Evolutionary conservation across 1,140 invertebrate species (phyloP), one percentile per base, ranked within the genome.

Genomic region (Papilio helenus): DNA sequence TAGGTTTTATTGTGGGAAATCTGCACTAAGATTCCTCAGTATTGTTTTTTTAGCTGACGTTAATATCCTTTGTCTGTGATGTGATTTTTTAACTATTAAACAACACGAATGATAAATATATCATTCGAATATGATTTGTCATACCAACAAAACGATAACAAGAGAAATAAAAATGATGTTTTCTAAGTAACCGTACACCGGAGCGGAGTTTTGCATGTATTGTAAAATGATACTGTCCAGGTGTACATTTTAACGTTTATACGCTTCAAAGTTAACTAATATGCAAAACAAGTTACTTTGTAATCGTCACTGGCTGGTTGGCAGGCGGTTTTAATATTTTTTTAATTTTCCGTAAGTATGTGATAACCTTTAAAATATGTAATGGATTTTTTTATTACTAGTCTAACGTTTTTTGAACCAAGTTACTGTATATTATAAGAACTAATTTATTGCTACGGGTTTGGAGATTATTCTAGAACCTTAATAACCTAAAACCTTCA

Each of bases 211-310:
- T 10, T 20, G 20, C 44, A 74, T 23, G 9, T 74, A 34, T 12
- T 16, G 72, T 74, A 49, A 74, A 49, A 16, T 49, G 72, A 74
- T 74, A 74, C 23, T 49, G 20, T 74, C 72, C 72, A 74, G 72
- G 72, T 74, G 72, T 26, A 44, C 72, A 16, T 9, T 74, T 29
- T 29, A 68, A 68, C 14, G 23, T 68, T 29, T 29, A 14, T 68
- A 68, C 12, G 58, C 23, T 68, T 68, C 26, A 29, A 29, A 68
- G 23, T 68, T 68, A 29, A 68, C 61, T 68, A 68, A 68, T 65
- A 12, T 29, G 61, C 61, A 68, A 68, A 68, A 29, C 61, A 34
- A 29, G 10, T 68, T 68, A 68, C 23, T 68, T 68, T 68, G 61
- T 29, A 29, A 68, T 29, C 26, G 26, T 26, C 26, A 29, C 58